A percentile compares a stretch with the other conserved stretches of the same genome.
These are phyloP conservation scores for Scaptomyza flava DNA, from an alignment of 2,888 invertebrate species.

Conservation along the genomic window DNA sequence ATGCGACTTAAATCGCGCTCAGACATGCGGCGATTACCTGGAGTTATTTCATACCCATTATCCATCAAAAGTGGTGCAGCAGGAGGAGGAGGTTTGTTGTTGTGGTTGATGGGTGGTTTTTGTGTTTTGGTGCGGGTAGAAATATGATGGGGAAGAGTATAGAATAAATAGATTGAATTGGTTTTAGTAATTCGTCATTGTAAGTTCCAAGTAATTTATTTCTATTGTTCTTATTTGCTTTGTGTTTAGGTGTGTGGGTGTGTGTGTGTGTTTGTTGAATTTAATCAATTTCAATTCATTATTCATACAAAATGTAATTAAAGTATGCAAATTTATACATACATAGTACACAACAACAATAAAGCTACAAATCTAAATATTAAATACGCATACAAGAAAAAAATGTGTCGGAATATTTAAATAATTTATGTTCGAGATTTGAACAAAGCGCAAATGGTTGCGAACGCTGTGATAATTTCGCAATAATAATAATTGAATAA, in stretches of 20 bases:
- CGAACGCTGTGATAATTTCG: neutral
- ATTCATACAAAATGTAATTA: conserved; percentile 56
- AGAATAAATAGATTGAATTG: conserved; percentile 23
- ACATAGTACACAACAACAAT: conserved; percentile 18
- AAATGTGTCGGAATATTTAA: conserved; percentile 25
- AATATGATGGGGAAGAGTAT: conserved; percentile 3
- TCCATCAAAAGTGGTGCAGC: conserved; percentile 17
- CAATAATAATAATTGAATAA: conserved; percentile 14
- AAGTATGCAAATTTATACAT: conserved; percentile 29
- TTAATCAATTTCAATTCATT: conserved; percentile 51
- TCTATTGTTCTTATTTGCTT: conserved; percentile 11
- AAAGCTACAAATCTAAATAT: conserved; percentile 12
- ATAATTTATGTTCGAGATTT: neutral
- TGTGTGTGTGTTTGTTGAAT: conserved; percentile 14
- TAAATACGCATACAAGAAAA: neutral
- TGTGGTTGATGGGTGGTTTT: too few species aligned
- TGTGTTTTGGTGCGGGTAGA: conserved; percentile 10
- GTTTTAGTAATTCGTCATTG: conserved; percentile 46
- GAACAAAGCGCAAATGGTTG: neutral
- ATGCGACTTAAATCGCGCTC: conserved; percentile 94
- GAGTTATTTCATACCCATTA: conserved; percentile 13
- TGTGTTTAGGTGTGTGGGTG: neutral
- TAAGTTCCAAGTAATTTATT: conserved; percentile 27
- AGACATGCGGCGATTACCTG: conserved; percentile 93
- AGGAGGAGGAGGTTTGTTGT: neutral